Evolutionary conservation across 2,113 vertebrate species (phyloP).

Genomic region (Clupea harengus): DNA sequence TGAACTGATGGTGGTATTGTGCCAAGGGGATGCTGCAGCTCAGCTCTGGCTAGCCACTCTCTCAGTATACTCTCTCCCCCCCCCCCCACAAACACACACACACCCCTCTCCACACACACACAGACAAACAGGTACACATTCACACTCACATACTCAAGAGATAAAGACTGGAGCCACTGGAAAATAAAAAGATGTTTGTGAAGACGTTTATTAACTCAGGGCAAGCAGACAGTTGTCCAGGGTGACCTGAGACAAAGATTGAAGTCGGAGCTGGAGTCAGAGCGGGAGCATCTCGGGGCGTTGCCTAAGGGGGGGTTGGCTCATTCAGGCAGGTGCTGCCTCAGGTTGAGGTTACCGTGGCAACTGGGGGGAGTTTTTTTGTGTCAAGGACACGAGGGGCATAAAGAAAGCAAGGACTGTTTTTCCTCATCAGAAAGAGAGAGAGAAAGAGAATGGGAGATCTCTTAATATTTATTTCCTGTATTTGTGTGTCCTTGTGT

Average conservation of each 20-base stretch:
- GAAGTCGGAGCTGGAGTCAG: background rate
- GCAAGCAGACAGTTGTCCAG: background rate
- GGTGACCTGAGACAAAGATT: background rate
- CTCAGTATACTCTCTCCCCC: too few relatives aligned
- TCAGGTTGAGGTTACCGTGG: conserved; percentile 47
- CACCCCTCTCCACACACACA: background rate
- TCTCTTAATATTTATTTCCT: conserved; percentile 16
- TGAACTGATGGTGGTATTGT: background rate
- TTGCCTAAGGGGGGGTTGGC: background rate
- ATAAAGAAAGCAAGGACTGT: conserved; percentile 33
- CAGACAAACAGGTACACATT: background rate
- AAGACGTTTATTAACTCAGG: background rate
- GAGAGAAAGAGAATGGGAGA: background rate
- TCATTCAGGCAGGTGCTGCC: conserved; percentile 24
- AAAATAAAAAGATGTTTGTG: background rate
- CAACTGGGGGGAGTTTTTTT: conserved; percentile 45
- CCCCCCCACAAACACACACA: background rate
- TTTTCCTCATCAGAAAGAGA: conserved; percentile 2
- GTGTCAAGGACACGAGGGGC: conserved; percentile 42
- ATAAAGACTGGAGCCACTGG: background rate
- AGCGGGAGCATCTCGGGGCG: background rate
- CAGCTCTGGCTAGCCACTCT: background rate
- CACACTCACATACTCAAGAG: background rate
- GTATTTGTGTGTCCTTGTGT: background rate
- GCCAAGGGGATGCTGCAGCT: background rate